Evolutionary conservation across 2,888 invertebrate genomes (phyloP), one percentile per base, ranked within the genome.

Genomic region (Crocallis elinguaria): DNA sequence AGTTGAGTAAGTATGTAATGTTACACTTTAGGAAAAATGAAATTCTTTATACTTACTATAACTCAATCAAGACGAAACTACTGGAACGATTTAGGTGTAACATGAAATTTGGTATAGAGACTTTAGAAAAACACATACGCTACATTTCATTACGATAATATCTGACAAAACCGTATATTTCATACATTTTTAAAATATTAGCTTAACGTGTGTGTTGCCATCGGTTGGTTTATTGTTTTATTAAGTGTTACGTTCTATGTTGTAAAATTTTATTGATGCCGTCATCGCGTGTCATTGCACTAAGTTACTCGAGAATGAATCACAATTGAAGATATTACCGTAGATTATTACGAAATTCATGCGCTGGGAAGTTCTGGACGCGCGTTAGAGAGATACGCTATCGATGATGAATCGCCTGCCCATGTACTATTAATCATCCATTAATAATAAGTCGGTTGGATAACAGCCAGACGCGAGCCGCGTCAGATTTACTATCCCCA

Each of bases 391-490:
- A 66, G 62, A 64, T 64, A 68, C 60, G 66, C 53, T 62, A 37
- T 57, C 54, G 51, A 49, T 69, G 73, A 73, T 67, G 67, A 64
- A 73, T 73, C 54, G 72, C 62, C 58, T 16, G 43, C 38, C 36
- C 42, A 65, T 42, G 29, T 52, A 61, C 65, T 73, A 76, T 80
- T 78, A 75, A 80, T 82, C 76, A 77, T 71, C 63, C 71, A 73
- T 66, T 73, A 75, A 77, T 79, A 77, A 71, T 74, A 75, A 70
- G 69, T 63, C 56, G 53, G 56, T 75, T 82, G 79, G 81, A 77
- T 71, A 68, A 69, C 39, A 52, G 77, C 82, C 79, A 78, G 69
- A 69, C 71, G 69, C 66, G 60, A 66, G 61, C 61, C 60, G 58
- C 58, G 64, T 67, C 58, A 67, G 69, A 71, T 77, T 78, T 77